phyloP scores from a whole-genome alignment of 1,140 invertebrate genomes.

The Linepithema humile region DNA sequence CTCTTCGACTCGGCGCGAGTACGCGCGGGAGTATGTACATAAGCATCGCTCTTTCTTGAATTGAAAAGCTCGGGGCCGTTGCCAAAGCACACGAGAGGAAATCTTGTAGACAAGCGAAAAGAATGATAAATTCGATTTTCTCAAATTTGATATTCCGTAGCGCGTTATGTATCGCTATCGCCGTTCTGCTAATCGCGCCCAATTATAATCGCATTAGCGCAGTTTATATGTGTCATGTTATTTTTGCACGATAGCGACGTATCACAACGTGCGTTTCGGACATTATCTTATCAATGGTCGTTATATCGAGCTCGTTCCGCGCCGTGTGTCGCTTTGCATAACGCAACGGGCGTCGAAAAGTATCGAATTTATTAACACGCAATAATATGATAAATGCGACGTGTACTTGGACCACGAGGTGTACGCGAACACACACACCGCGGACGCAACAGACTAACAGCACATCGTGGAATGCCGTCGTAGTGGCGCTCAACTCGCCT shows the following conservation, averaged over 20 bases:
- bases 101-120: neutral
- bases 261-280: neutral
- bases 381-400: slow-evolving; percentile 53
- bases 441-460: slow-evolving; percentile 77
- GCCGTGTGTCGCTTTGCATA: neutral
- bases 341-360: slow-evolving; percentile 19
- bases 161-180: too few relatives aligned
- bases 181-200: neutral
- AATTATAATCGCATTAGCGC: neutral
- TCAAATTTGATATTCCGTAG: neutral
- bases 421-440: slow-evolving; percentile 68
- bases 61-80: slow-evolving; percentile 9
- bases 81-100: neutral
- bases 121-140: slow-evolving; percentile 8
- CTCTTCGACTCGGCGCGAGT: neutral
- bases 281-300: neutral
- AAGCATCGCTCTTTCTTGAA: neutral
- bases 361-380: slow-evolving; percentile 53
- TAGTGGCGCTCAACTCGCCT: slow-evolving; percentile 84
- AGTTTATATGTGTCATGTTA: neutral
- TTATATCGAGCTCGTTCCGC: neutral
- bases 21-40: neutral
- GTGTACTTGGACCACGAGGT: neutral
- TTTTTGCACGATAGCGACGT: neutral
- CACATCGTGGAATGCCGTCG: slow-evolving; percentile 83